phyloP scores from a whole-genome alignment of 2,113 vertebrate species.

The Elephas maximus region DNA sequence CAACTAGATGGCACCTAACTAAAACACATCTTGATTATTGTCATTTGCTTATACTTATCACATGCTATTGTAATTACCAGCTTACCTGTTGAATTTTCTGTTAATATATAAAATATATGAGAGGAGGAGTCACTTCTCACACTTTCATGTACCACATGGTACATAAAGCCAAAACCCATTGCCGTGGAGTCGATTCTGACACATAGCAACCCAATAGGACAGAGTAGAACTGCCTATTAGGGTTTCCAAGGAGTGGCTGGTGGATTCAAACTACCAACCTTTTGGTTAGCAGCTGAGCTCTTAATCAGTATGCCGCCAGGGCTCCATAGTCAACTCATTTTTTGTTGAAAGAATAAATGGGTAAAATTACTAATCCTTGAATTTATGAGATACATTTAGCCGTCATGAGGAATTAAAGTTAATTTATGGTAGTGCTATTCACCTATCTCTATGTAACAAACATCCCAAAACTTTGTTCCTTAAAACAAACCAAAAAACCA shows the following conservation, averaged over 20 bases:
- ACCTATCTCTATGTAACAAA: background rate
- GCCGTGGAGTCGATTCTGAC: too few species aligned
- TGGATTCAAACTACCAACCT: too few species aligned
- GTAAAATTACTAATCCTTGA: background rate
- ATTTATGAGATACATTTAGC: background rate
- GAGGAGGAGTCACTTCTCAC: background rate
- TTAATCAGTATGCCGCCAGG: too few species aligned
- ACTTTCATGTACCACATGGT: background rate
- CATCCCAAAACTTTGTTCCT: background rate
- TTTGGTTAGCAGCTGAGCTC: too few species aligned
- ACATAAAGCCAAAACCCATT: too few species aligned
- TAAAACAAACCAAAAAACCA: background rate
- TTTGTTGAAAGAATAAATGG: background rate
- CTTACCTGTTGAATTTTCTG: background rate
- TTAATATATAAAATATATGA: too few species aligned
- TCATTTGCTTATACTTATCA: background rate
- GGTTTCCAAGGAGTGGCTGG: too few species aligned
- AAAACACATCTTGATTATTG: background rate
- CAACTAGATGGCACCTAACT: too few species aligned
- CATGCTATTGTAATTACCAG: background rate
- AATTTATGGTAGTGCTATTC: background rate
- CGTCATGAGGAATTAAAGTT: background rate
- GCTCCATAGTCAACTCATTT: too few species aligned
- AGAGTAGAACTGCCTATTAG: too few species aligned
- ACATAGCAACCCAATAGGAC: too few species aligned